Conservation (phyloP, 2,797 vertebrate genomes). For the Artibeus lituratus region DNA sequence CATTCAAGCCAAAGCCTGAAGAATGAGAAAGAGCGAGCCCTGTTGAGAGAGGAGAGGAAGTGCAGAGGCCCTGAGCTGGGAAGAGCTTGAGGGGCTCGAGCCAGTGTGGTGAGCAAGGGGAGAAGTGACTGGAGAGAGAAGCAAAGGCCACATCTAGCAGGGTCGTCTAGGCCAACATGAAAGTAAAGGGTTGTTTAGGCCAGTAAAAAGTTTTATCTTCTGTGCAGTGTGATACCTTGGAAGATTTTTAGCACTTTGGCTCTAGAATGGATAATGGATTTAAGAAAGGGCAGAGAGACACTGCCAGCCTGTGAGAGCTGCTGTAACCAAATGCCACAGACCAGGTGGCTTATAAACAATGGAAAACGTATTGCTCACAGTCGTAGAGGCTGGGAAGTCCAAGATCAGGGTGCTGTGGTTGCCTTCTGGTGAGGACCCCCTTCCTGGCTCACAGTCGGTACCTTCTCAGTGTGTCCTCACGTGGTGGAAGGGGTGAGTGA, state of each 20-base stretch:
- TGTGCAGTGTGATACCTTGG: not conserved
- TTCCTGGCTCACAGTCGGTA: not conserved
- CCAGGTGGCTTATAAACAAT: not conserved
- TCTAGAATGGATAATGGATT: not conserved
- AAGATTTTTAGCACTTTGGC: not conserved
- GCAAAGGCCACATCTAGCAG: not conserved
- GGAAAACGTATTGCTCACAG: not conserved
- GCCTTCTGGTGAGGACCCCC: not conserved
- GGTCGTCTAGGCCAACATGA: no score
- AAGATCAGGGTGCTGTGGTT: not conserved
- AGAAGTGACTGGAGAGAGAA: not conserved
- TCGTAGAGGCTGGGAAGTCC: not conserved
- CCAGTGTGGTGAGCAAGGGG: not conserved
- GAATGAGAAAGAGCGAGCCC: no score
- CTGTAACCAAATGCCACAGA: not conserved
- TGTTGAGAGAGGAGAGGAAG: no score
- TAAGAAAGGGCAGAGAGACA: not conserved
- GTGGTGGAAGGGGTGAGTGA: not conserved
- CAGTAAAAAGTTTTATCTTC: not conserved
- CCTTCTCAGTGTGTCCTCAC: not conserved
- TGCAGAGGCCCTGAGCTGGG: no score
- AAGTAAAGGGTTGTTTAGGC: no score
- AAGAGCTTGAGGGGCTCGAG: not conserved
- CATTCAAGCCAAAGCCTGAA: not conserved
- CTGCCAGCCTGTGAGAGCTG: not conserved